These are phyloP conservation scores for Lichenostomus cassidix DNA, from an alignment of 2,113 vertebrate genomes.

Conservation along the genomic window DNA sequence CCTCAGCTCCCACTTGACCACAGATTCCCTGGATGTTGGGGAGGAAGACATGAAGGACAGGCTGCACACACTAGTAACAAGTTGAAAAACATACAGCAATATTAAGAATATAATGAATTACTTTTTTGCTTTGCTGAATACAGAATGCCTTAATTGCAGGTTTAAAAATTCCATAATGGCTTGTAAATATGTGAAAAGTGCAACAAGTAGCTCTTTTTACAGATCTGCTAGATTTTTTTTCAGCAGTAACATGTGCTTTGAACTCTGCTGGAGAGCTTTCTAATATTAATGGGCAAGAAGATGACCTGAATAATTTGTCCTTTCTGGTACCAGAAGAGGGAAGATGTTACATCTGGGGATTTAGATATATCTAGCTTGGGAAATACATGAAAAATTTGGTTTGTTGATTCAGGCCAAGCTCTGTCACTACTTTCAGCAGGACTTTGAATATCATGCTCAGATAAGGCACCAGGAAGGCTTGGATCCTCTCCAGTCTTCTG, in stretches of 20 bases:
- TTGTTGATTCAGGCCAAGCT: constrained; percentile 11
- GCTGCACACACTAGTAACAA: background rate
- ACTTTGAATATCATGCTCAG: background rate
- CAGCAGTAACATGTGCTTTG: constrained; percentile 12
- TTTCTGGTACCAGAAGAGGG: background rate
- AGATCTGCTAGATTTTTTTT: background rate
- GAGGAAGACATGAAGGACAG: background rate
- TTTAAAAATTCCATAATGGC: background rate
- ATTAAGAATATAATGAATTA: background rate
- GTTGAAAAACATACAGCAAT: background rate
- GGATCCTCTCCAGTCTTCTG: constrained; percentile 15
- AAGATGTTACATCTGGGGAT: background rate
- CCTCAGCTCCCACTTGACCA: background rate
- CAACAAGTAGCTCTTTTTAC: background rate
- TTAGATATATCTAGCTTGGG: background rate
- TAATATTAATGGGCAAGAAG: background rate
- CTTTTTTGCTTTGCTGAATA: background rate
- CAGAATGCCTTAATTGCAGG: background rate
- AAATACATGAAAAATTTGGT: background rate
- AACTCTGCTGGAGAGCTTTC: background rate
- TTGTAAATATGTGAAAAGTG: background rate
- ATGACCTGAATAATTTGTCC: constrained; percentile 7
- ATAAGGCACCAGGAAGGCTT: constrained; percentile 25
- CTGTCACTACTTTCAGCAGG: background rate
- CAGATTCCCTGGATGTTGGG: background rate